A percentile compares a stretch with the other conserved stretches of the same genome.
Evolutionary conservation across 2,797 vertebrate species (phyloP).

Genomic region (Periparus ater): DNA sequence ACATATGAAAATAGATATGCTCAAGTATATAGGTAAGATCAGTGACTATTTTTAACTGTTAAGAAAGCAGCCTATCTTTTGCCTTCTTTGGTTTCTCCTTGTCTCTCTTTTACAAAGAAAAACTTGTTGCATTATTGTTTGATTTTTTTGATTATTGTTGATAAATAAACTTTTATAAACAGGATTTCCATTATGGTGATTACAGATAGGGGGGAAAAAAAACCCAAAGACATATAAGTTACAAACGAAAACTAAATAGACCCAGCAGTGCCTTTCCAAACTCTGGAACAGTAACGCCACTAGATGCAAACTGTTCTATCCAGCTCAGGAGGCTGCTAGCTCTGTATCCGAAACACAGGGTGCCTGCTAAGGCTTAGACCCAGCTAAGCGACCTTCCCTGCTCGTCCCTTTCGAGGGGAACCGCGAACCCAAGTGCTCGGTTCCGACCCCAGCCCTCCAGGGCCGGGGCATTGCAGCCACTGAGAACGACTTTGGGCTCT

Average conservation of each 20-base stretch:
- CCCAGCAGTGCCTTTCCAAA: not conserved
- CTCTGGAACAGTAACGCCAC: not conserved
- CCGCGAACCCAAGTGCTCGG: not conserved
- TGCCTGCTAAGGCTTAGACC: not conserved
- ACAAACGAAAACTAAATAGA: not conserved
- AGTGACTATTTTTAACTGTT: not conserved
- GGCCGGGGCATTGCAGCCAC: not conserved
- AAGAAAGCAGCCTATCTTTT: not conserved
- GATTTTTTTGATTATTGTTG: not conserved
- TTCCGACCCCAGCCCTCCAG: no score
- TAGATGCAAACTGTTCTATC: not conserved
- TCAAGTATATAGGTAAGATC: not conserved
- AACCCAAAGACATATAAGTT: not conserved
- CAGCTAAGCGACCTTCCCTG: not conserved
- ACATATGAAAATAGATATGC: accelerated
- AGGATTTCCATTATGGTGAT: not conserved
- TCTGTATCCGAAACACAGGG: not conserved
- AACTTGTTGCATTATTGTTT: not conserved
- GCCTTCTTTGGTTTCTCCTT: not conserved
- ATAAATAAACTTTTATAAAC: not conserved
- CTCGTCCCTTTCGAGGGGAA: not conserved
- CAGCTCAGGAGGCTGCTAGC: not conserved
- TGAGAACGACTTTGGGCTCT: accelerated
- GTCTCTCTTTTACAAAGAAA: not conserved
- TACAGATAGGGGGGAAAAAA: not conserved